These are phyloP conservation scores for Triops longicaudatus DNA, from an alignment of 1,140 invertebrate genomes.

Conservation along the genomic window DNA sequence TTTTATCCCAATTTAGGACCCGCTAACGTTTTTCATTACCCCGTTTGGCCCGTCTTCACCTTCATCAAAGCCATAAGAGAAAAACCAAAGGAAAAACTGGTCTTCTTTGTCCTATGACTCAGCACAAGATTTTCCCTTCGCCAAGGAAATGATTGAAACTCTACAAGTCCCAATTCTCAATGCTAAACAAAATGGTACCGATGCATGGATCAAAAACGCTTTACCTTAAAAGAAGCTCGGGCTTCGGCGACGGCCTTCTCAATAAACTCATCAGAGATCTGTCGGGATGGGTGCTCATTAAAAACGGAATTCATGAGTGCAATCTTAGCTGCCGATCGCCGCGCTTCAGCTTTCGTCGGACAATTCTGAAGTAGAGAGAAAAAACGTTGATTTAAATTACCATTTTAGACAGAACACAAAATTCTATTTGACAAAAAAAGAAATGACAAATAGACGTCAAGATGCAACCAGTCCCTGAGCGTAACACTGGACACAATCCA, in stretches of 20 bases:
- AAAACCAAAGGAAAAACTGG: background rate
- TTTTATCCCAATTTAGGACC: no score
- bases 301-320: slow-evolving; percentile 95
- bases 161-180: background rate
- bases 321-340: slow-evolving; percentile 87
- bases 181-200: background rate
- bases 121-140: background rate
- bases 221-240: slow-evolving; percentile 50
- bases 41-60: background rate
- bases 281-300: slow-evolving; percentile 86
- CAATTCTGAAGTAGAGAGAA: slow-evolving; percentile 59
- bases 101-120: background rate
- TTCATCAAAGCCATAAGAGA: slow-evolving; percentile 14
- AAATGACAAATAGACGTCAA: no score
- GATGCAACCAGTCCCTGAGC: no score
- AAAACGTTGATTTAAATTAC: slow-evolving; percentile 25
- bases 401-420: background rate
- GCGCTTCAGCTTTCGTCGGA: slow-evolving; percentile 86
- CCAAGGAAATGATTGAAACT: no score
- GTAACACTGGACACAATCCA: no score
- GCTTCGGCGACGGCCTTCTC: slow-evolving; percentile 86
- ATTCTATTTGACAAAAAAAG: no score
- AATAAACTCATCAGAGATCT: slow-evolving; percentile 89
- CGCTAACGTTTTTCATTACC: no score
- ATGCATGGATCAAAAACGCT: background rate